phyloP scores from a whole-genome alignment of 2,888 invertebrate species.

The Cataglyphis rosenhaueri region DNA sequence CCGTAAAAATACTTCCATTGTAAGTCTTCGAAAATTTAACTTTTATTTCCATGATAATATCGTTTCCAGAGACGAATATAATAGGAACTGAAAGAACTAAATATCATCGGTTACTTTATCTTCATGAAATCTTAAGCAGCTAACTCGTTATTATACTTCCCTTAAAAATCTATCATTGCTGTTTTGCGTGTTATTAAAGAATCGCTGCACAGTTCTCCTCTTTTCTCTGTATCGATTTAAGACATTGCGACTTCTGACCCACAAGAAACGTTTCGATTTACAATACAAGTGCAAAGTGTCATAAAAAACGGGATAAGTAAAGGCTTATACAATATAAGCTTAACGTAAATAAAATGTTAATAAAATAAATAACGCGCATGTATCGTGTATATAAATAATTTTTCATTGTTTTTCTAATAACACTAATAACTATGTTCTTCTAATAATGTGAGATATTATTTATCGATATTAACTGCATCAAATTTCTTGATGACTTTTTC shows the following conservation, averaged over 20 bases:
- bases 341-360: not conserved
- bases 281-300: not conserved
- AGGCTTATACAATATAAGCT: not conserved
- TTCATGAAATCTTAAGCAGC: slow-evolving; percentile 5
- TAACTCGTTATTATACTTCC: not conserved
- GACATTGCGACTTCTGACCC: not conserved
- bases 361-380: not conserved
- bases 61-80: not conserved
- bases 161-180: not conserved
- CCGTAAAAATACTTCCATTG: not conserved
- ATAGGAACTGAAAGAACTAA: not conserved
- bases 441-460: not conserved
- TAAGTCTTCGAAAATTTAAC: not conserved
- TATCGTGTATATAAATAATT: not conserved
- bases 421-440: not conserved
- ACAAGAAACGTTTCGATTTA: not conserved
- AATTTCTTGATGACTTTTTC: not conserved
- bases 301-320: not conserved
- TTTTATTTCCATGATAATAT: not conserved
- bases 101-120: not conserved
- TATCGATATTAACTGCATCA: not conserved
- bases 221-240: not conserved
- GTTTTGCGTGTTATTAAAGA: not conserved
- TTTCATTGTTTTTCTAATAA: slow-evolving; percentile 5
- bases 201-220: not conserved